Base-by-base conservation (phyloP, 2,113 vertebrate species). In the Raja brachyura region DNA sequence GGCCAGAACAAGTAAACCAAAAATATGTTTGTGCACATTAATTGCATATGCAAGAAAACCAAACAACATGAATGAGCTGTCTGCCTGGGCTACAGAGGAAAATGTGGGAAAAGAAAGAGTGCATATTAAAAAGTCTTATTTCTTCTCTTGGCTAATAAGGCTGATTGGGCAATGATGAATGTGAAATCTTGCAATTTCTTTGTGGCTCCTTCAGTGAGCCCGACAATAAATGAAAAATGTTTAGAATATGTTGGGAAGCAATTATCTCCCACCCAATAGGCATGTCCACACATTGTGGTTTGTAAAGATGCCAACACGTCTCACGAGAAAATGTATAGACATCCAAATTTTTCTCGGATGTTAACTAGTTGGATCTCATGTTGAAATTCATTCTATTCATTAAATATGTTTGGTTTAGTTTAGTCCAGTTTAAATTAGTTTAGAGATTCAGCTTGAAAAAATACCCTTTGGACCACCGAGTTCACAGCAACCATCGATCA, bases 101-200 rank as follows among this genome's bases (percentile, higher is more conserved):
- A 13, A 92, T 92, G 90, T 92, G 90, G 90, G 31, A 70, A 92
- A 54, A 68, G 33, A 92, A 92, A 70, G 68, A 73, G 73, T 92
- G 68, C 73, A 73, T 92, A 54, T 74, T 16, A 5, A 77, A 77
- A 59, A 28, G 13, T 11, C n/a, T 28, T 33, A 31, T 31, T 63
- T 31, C 83, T 63, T 14, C 13, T 18, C 83, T 66, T 4, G 59
- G n/a, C n/a, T 61, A 8, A 6, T 13, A 1, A 88, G 8, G 59
- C 28, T 88, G n/a, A 28, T 61, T 13, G 81, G 81, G n/a, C 11
- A 20, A n/a, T 18, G 61, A 1, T 88, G 25, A 88, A 88, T n/a
- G 11, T 86, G 61, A 31, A 88, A 88, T 63, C 59, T n/a, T 28
- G 11, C 9, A 5, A 16, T 63, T 31, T 61, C 83, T 66, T 66